Evolutionary conservation across 2,797 vertebrate species (phyloP).

Genomic region (Coendou prehensilis): DNA sequence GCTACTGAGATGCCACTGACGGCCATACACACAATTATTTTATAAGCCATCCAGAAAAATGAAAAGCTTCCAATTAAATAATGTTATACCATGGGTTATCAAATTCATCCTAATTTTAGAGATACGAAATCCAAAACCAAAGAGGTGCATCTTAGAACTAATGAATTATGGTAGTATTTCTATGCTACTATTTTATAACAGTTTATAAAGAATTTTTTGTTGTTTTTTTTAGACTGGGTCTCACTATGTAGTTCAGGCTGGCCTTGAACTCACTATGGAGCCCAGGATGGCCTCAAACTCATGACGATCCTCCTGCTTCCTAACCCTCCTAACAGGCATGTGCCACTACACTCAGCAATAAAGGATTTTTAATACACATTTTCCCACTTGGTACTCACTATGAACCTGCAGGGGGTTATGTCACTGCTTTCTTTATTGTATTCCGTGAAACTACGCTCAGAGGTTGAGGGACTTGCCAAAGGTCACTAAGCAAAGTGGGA

Average conservation of each 20-base stretch:
- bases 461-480: not conserved
- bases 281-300: not conserved
- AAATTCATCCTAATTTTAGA: slow-evolving; percentile 51
- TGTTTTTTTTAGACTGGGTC: not conserved
- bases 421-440: not conserved
- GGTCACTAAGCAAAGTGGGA: not conserved
- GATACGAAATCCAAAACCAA: not conserved
- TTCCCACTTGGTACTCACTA: not conserved
- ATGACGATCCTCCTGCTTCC: not conserved
- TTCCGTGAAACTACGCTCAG: not conserved
- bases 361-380: not conserved
- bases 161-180: not conserved
- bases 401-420: not conserved
- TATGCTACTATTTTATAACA: not conserved
- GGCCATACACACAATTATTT: not conserved
- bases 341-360: not conserved
- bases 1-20: not conserved
- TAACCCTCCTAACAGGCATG: not conserved
- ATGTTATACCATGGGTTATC: not conserved
- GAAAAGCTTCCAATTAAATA: slow-evolving; percentile 3
- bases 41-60: slow-evolving; percentile 4
- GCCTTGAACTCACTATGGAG: not conserved
- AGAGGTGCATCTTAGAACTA: not conserved
- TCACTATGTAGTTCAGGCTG: not conserved
- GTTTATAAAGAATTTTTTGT: not conserved